A percentile compares a stretch with the other conserved stretches of the same genome.
phyloP scores from a whole-genome alignment of 2,113 vertebrate species.

The Gadus chalcogrammus region DNA sequence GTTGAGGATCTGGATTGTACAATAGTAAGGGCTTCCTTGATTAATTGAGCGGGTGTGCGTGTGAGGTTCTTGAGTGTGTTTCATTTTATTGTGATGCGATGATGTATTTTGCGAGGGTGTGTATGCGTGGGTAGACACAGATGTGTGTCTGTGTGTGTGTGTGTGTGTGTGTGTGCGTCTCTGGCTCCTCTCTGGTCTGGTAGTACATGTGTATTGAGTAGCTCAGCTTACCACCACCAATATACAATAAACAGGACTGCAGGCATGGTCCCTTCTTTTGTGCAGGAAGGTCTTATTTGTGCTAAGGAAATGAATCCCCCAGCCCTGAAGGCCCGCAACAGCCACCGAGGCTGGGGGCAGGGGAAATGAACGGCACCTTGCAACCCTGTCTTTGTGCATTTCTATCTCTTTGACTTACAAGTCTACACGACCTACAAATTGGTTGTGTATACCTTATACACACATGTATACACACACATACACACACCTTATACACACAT shows the following conservation, averaged over 20 bases:
- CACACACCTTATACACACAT: conserved; percentile 3
- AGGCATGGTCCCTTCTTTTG: conserved; percentile 33
- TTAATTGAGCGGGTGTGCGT: neutral
- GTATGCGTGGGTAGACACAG: too few species aligned
- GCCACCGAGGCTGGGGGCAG: neutral
- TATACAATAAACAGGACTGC: conserved; percentile 29
- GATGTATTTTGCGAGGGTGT: too few species aligned
- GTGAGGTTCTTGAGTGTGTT: neutral
- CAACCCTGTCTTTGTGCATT: neutral
- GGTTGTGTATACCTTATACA: neutral
- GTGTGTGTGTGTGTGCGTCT: neutral
- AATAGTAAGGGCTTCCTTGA: too few species aligned
- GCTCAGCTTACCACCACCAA: too few species aligned
- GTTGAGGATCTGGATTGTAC: too few species aligned
- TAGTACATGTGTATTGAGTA: neutral
- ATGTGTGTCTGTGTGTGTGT: neutral
- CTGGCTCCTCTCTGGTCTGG: too few species aligned
- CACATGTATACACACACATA: neutral
- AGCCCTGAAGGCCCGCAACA: conserved; percentile 13
- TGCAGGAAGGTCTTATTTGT: conserved; percentile 53
- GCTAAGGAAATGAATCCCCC: conserved; percentile 50
- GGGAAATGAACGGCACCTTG: conserved; percentile 23
- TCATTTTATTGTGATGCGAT: neutral
- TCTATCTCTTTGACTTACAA: conserved; percentile 3
- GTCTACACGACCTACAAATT: too few species aligned